A percentile compares a stretch with the other conserved stretches of the same genome.
phyloP scores from a whole-genome alignment of 2,113 vertebrate genomes.

The Cyprinus carpio region DNA sequence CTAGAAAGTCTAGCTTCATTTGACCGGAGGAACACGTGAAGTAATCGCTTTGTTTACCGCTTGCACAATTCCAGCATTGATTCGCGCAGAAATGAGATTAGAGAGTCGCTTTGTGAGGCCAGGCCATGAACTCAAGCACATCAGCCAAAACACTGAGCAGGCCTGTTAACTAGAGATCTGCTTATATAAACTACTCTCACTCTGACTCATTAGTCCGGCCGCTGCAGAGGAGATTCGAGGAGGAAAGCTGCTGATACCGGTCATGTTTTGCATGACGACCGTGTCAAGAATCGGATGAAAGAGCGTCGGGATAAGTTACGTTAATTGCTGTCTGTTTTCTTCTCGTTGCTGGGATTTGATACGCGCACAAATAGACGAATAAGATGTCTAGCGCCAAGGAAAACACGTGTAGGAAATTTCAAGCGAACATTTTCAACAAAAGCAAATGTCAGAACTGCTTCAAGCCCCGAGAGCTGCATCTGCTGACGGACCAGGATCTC shows the following conservation, averaged over 20 bases:
- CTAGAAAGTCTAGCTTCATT: constrained; percentile 31
- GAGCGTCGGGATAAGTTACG: constrained; percentile 54
- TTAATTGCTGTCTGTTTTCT: not conserved
- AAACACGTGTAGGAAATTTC: constrained; percentile 81
- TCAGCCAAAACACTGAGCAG: constrained; percentile 21
- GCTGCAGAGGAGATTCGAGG: not conserved
- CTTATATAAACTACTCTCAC: constrained; percentile 44
- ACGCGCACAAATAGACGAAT: not conserved
- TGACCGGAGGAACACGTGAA: constrained; percentile 25
- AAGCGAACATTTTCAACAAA: constrained; percentile 85
- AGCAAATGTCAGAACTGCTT: constrained; percentile 87
- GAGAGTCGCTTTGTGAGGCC: constrained; percentile 68
- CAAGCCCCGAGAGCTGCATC: constrained; percentile 80
- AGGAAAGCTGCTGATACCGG: constrained; percentile 3
- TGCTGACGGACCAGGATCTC: constrained; percentile 81
- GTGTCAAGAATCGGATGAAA: constrained; percentile 63
- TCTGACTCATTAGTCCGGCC: not conserved
- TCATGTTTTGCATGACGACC: constrained; percentile 61
- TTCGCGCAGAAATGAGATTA: constrained; percentile 62
- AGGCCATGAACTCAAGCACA: constrained; percentile 71
- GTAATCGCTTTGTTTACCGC: constrained; percentile 58
- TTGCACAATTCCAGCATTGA: constrained; percentile 66
- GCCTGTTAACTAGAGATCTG: constrained; percentile 64
- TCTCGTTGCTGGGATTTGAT: constrained; percentile 1
- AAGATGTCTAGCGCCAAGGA: constrained; percentile 79